Conservation (phyloP, 2,888 invertebrate species). For the Agrochola lota region DNA sequence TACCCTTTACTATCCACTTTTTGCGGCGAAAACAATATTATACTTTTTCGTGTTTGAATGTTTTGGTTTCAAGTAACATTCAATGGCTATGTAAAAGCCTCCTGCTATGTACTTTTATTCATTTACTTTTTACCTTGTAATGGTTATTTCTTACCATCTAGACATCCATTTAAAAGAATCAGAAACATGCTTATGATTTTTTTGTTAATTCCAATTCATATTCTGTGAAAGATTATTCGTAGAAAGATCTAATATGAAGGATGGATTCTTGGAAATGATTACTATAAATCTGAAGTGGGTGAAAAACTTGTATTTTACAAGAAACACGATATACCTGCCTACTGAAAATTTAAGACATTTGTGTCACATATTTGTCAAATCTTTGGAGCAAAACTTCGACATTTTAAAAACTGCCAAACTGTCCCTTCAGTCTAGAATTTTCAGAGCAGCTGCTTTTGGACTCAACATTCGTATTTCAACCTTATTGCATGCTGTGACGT, state of each 20-base stretch:
- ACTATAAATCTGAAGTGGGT: background rate
- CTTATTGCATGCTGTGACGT: background rate
- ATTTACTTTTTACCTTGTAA: slow-evolving; percentile 3
- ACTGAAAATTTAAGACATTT: background rate
- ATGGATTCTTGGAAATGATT: slow-evolving; percentile 2
- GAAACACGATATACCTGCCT: background rate
- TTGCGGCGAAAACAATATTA: slow-evolving; percentile 52
- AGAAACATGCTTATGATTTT: background rate
- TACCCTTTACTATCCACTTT: slow-evolving; percentile 61
- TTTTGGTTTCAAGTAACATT: slow-evolving; percentile 36
- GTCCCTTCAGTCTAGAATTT: background rate
- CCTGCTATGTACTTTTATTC: background rate
- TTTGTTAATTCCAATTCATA: background rate
- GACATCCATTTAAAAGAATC: background rate
- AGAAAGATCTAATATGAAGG: background rate
- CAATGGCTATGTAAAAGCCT: slow-evolving; percentile 26
- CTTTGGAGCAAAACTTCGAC: background rate
- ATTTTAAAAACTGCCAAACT: too few species aligned
- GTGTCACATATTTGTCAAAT: slow-evolving; percentile 1
- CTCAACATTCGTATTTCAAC: background rate
- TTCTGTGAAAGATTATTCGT: background rate
- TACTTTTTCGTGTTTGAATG: slow-evolving; percentile 32
- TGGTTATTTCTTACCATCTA: background rate
- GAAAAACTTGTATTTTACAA: background rate
- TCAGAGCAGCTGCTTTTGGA: too few species aligned